Percentiles rank a stretch among this genome's conserved stretches.
Evolutionary conservation across 1,140 invertebrate genomes (phyloP).

Genomic region (Diachasma alloeum): DNA sequence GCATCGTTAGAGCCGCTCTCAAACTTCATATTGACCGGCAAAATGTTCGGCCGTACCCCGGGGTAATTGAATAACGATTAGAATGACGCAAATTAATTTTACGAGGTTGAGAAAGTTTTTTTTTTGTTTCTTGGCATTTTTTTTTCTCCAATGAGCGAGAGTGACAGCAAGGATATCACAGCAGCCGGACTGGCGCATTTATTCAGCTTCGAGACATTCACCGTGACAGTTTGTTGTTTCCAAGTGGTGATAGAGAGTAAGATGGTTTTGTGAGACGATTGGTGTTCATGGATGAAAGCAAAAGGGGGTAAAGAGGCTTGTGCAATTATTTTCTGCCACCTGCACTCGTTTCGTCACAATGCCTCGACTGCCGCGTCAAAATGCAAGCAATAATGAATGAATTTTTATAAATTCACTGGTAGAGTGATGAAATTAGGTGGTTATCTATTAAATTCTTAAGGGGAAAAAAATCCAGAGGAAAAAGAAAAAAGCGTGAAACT

Average conservation of each 20-base stretch:
- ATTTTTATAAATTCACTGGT: neutral
- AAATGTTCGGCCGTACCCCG: too few species aligned
- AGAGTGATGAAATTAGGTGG: neutral
- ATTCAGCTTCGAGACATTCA: neutral
- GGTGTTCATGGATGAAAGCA: neutral
- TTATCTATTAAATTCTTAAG: neutral
- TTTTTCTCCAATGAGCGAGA: too few species aligned
- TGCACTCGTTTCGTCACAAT: constrained; percentile 51
- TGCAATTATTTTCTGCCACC: constrained; percentile 48
- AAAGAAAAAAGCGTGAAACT: too few species aligned
- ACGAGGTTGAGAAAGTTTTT: too few species aligned
- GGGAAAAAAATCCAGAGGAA: neutral
- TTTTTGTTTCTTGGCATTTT: too few species aligned
- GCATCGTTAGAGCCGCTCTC: too few species aligned
- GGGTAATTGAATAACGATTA: neutral
- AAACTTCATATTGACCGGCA: too few species aligned
- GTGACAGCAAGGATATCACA: neutral
- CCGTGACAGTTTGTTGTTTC: neutral
- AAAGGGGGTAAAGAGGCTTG: constrained; percentile 31
- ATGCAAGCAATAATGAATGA: neutral
- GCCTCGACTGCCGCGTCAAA: constrained; percentile 24
- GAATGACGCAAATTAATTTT: neutral
- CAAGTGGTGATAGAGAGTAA: neutral
- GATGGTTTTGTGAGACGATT: neutral
- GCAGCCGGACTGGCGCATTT: neutral